These are phyloP conservation scores for Odontomyia ornata DNA, from an alignment of 2,888 invertebrate genomes.

Conservation along the genomic window DNA sequence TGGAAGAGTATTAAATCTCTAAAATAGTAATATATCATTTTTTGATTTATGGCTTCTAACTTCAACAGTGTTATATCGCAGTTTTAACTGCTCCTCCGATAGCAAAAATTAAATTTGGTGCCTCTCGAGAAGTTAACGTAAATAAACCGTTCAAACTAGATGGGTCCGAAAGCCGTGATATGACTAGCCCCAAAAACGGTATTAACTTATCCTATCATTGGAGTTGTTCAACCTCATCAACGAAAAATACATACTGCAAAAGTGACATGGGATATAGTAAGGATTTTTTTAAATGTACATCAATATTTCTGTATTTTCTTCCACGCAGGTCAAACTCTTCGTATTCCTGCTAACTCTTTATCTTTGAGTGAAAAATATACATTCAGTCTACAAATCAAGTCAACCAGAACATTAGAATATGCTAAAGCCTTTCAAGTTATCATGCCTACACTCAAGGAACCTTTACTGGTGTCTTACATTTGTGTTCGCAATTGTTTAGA, in stretches of 20 bases:
- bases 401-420: background rate
- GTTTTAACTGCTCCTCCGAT: conserved; percentile 21
- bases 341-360: conserved; percentile 34
- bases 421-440: conserved; percentile 40
- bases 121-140: conserved; percentile 27
- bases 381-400: conserved; percentile 25
- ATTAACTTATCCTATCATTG: conserved; percentile 44
- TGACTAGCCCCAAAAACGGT: background rate
- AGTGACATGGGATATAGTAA: conserved; percentile 42
- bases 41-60: background rate
- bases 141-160: background rate
- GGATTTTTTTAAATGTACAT: background rate
- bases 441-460: conserved; percentile 15
- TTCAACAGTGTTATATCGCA: conserved; percentile 45
- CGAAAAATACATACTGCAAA: conserved; percentile 29
- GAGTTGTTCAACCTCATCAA: conserved; percentile 32
- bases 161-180: conserved; percentile 45
- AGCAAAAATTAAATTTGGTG: conserved; percentile 43
- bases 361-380: conserved; percentile 27
- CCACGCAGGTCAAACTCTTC: conserved; percentile 12
- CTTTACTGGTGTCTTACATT: conserved; percentile 16
- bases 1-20: conserved; percentile 7
- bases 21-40: background rate
- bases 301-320: background rate
- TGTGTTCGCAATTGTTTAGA: conserved; percentile 46